Conservation (phyloP, 1,140 invertebrate genomes). For the Drosophila obscura region DNA sequence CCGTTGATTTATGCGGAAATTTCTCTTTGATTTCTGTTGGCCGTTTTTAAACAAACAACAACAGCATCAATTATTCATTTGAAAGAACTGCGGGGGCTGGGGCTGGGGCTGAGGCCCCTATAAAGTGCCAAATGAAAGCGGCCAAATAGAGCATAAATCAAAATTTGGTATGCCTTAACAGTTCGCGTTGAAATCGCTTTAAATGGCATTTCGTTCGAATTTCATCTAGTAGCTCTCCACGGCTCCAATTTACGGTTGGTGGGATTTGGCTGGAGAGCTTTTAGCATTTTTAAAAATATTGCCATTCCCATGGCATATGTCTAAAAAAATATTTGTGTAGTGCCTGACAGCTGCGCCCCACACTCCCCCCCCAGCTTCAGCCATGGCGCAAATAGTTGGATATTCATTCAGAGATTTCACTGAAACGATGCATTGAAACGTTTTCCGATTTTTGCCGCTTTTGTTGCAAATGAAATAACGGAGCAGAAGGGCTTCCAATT, state of each 20-base stretch:
- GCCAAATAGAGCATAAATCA: conserved; percentile 25
- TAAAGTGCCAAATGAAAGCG: conserved; percentile 16
- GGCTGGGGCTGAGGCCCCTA: background rate
- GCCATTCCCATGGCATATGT: background rate
- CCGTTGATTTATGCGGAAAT: conserved; percentile 25
- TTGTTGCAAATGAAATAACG: conserved; percentile 39
- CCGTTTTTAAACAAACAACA: conserved; percentile 42
- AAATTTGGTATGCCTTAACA: conserved; percentile 23
- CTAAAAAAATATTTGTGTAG: conserved; percentile 32
- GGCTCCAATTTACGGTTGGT: background rate
- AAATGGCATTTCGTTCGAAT: conserved; percentile 15
- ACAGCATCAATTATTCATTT: conserved; percentile 36
- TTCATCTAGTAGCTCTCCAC: background rate
- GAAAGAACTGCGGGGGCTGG: background rate
- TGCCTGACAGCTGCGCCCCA: background rate
- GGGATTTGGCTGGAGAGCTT: conserved; percentile 9
- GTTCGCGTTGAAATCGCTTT: conserved; percentile 29
- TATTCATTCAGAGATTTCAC: background rate
- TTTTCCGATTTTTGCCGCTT: conserved; percentile 21
- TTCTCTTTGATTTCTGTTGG: conserved; percentile 24
- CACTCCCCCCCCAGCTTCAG: conserved; percentile 13
- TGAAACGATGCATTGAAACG: conserved; percentile 34
- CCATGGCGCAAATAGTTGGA: conserved; percentile 7
- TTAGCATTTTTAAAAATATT: conserved; percentile 33
- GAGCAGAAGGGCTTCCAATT: conserved; percentile 40